Base-by-base conservation (phyloP, 2,797 vertebrate species). In the Xenops minutus region DNA sequence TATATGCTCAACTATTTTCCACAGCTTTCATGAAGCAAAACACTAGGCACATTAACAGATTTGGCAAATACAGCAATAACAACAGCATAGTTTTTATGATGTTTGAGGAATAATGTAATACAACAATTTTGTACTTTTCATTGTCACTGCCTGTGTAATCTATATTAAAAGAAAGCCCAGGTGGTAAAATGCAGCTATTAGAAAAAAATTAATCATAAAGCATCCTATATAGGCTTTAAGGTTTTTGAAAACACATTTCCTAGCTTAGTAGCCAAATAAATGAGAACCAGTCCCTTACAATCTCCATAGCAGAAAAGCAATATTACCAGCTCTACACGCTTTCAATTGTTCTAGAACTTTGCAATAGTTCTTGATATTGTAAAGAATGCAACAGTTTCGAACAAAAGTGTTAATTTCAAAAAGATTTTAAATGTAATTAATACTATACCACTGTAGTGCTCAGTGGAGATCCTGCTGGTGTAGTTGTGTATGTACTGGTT, bases 401-500 rank as follows among this genome's bases (percentile, higher is more conserved):
- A 46, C 1, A 76, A 86, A 61, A 73, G 14, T 10, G 23, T 56
- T 76, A 23, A 88, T 41, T 88, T 59, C 34, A 54, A 30, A 14
- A 26, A 36, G 3, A 55, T 54, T 75, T 52, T 69, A 84, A 88
- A 69, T 55, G 14, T 37, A 89, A 71, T 51, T 76, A 93, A 94
- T 88, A 96, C 96, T 97, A 91, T 98, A 99, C 99, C 94, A 98
- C 97, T 88, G 98, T 97, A 88, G 98, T 98, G 97, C 98, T 99
- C 96, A 99, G 97, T 3, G 99, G 99, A 69, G 99, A 99, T 85
- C 99, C 99, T 94, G 98, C 98, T 37, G 99, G 98, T 26, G 99
- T 99, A 69, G 98, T 98, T 61, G 99, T 99, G 19, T 98, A 99
- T 94, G 99, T 99, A 96, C 99, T 99, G 82, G 98, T 99, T 85